Evolutionary conservation across 1,140 invertebrate genomes (phyloP).

Genomic region (Lucilia sericata): DNA sequence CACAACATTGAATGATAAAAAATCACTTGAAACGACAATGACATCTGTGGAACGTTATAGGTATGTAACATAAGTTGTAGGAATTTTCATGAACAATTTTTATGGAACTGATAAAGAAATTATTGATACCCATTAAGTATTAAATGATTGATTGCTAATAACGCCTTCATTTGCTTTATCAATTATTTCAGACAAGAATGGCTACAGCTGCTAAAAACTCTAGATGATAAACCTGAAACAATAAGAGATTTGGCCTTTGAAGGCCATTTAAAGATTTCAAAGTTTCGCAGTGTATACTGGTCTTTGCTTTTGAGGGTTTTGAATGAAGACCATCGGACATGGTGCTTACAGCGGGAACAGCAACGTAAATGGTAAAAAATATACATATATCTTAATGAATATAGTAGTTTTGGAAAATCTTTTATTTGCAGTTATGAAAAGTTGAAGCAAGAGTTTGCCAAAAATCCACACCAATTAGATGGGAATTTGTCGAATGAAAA

Average conservation of each 20-base stretch:
- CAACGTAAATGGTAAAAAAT: conserved; percentile 56
- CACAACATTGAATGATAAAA: neutral
- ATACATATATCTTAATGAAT: neutral
- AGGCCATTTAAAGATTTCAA: conserved; percentile 68
- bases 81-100: neutral
- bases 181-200: conserved; percentile 60
- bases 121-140: no score
- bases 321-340: conserved; percentile 60
- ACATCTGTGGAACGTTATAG: conserved; percentile 62
- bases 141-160: no score
- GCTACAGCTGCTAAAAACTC: conserved; percentile 55
- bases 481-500: conserved; percentile 42
- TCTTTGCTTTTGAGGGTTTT: conserved; percentile 66
- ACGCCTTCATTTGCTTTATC: no score
- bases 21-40: conserved; percentile 50
- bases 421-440: conserved; percentile 58
- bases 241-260: conserved; percentile 64
- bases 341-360: conserved; percentile 59
- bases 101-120: no score
- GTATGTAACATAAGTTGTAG: neutral
- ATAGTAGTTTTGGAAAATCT: neutral
- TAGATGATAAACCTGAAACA: conserved; percentile 58
- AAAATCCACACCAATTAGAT: conserved; percentile 61
- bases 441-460: conserved; percentile 60
- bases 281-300: conserved; percentile 70